Evolutionary conservation across 1,140 invertebrate genomes (phyloP), one percentile per base, ranked within the genome.

Genomic region (Patella vulgata): DNA sequence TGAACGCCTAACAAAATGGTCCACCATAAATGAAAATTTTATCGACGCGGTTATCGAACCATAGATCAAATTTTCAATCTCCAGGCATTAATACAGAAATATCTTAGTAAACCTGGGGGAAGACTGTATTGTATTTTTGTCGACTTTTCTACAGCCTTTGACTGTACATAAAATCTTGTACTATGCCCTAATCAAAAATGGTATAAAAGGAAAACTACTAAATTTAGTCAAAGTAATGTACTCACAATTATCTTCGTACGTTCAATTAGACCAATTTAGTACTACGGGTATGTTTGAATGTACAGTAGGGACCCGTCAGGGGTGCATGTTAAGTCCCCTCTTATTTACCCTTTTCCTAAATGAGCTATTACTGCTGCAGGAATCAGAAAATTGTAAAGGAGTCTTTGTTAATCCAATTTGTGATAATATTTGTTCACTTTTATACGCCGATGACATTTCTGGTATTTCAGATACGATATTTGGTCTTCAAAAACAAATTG

Each of bases 261-360:
- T 62, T 48, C 17, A 39, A 28, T 42, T 33, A 3, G 42, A 62
- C 25, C 25, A 40, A 25, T 43, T 52, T 5, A 8, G 33, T 52
- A 19, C 31, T 40, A 42, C 53, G 28, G 59, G 61, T 9, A 48
- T 30, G 19, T 63, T 64, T 40, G 27, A 14, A 19, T 56, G 31
- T 47, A 59, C 55, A 3, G 50, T 47, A 1, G 61, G 54, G 36
- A 33, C 64, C 4, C 48, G 46, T 30, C 62, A 69, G 42, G 62
- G 62, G 14, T 60, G 63, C 31, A 31, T 57, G 8, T 53, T 69
- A 21, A 47, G 56, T 25, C 61, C 61, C 2, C 19, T 65, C 17
- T 44, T 65, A 42, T 70, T 62, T 21, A 57, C 40, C 30, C 52
- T 70, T 1, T 70, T 56, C 43, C 54, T 54, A 0, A 66, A 64